Percentiles rank a stretch among this genome's conserved stretches.
phyloP scores from a whole-genome alignment of 2,888 invertebrate species.

The Ormyrus pomaceus region DNA sequence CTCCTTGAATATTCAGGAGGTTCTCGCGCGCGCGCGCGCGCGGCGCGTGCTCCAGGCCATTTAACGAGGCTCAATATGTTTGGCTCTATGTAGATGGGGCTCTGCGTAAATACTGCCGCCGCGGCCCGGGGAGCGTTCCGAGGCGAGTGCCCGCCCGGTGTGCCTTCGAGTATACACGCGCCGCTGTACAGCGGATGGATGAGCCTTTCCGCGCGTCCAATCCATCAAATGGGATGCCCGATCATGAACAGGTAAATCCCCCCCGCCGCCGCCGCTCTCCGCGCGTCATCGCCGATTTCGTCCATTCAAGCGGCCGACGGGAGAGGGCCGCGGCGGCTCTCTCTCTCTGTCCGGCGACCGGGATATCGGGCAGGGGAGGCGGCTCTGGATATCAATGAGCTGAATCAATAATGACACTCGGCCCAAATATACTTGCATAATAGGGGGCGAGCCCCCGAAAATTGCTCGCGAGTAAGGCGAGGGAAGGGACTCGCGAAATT shows the following conservation, averaged over 20 bases:
- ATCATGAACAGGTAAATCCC: constrained; percentile 47
- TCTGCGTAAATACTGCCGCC: constrained; percentile 65
- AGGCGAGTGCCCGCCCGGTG: no score
- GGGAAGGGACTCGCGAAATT: neutral
- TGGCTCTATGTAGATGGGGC: constrained; percentile 70
- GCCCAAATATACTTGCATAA: constrained; percentile 10
- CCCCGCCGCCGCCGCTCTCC: neutral
- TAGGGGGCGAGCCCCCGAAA: neutral
- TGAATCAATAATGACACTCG: constrained; percentile 38
- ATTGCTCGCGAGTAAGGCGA: constrained; percentile 20
- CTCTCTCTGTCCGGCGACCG: neutral
- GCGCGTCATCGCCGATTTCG: constrained; percentile 31
- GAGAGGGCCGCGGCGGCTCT: no score
- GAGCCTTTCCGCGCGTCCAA: constrained; percentile 31
- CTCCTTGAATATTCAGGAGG: constrained; percentile 74
- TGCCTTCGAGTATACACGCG: neutral
- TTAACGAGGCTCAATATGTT: constrained; percentile 73
- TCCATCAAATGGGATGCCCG: constrained; percentile 43
- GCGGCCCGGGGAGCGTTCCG: neutral
- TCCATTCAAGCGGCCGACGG: neutral
- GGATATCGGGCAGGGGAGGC: neutral
- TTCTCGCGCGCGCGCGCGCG: constrained; percentile 70
- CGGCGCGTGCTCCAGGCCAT: constrained; percentile 67
- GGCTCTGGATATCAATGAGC: constrained; percentile 19
- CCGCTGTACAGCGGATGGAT: neutral